Evolutionary conservation across 1,140 invertebrate species (phyloP).

Genomic region (Episyrphus balteatus): DNA sequence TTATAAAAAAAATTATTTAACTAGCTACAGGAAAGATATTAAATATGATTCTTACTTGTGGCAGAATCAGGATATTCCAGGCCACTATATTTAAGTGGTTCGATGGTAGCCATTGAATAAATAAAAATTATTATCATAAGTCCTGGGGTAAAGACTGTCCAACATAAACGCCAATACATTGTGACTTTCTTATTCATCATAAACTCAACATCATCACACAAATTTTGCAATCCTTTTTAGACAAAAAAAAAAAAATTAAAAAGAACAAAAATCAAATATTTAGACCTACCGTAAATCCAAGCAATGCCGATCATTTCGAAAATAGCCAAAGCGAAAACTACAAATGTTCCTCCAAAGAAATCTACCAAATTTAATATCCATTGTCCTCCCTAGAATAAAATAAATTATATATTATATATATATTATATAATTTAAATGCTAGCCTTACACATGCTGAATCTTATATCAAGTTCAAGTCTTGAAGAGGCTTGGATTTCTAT

Average conservation of each 20-base stretch:
- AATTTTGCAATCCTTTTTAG: slow-evolving; percentile 44
- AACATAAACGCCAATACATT: slow-evolving; percentile 69
- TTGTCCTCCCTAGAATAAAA: slow-evolving; percentile 54
- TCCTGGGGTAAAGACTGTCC: slow-evolving; percentile 59
- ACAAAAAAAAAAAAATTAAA: slow-evolving; percentile 24
- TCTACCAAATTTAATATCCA: slow-evolving; percentile 72
- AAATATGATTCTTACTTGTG: slow-evolving; percentile 7
- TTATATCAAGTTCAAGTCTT: too few species aligned
- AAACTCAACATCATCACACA: slow-evolving; percentile 47
- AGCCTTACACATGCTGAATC: too few species aligned
- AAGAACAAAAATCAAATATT: background rate
- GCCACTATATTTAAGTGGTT: slow-evolving; percentile 38
- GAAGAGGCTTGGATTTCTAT: too few species aligned
- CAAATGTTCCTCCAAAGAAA: slow-evolving; percentile 65
- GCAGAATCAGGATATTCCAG: slow-evolving; percentile 30
- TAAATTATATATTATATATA: background rate
- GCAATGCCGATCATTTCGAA: slow-evolving; percentile 53
- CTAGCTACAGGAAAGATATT: background rate
- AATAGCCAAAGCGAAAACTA: slow-evolving; percentile 57
- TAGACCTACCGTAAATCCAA: slow-evolving; percentile 59
- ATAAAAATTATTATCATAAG: slow-evolving; percentile 52
- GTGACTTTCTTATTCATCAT: slow-evolving; percentile 57
- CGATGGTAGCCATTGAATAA: slow-evolving; percentile 43
- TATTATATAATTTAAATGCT: too few species aligned
- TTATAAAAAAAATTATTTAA: slow-evolving; percentile 3